Conservation (phyloP, 2,888 invertebrate genomes). For the Phorcus lineatus region DNA sequence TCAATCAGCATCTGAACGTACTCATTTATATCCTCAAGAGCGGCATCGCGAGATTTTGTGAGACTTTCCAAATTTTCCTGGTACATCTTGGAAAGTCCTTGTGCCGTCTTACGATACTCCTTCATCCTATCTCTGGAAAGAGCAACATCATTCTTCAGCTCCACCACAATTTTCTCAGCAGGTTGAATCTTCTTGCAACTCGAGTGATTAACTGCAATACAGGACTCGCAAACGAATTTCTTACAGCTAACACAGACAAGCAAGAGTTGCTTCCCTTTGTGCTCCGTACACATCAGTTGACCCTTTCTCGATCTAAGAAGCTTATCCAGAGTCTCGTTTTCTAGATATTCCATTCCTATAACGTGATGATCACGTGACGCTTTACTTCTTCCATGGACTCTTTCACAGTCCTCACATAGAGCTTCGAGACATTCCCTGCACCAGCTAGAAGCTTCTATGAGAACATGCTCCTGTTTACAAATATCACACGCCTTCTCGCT, state of each 20-base stretch:
- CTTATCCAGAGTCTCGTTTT: slow-evolving; percentile 34
- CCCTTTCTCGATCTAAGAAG: slow-evolving; percentile 24
- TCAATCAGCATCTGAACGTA: background rate
- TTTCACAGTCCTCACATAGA: slow-evolving; percentile 35
- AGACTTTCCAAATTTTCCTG: slow-evolving; percentile 8
- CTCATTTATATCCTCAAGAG: background rate
- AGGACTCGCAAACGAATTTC: slow-evolving; percentile 36
- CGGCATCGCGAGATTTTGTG: background rate
- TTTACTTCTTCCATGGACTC: slow-evolving; percentile 32
- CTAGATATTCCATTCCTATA: slow-evolving; percentile 32
- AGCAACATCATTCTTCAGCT: background rate
- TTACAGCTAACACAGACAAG: slow-evolving; percentile 38
- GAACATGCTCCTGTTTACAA: slow-evolving; percentile 35
- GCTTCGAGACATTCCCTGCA: slow-evolving; percentile 34
- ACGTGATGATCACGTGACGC: slow-evolving; percentile 34
- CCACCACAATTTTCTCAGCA: background rate
- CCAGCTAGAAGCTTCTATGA: slow-evolving; percentile 33
- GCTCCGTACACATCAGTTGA: slow-evolving; percentile 23
- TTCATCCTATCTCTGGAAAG: background rate
- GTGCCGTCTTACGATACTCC: background rate
- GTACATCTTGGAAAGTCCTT: background rate
- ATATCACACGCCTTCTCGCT: slow-evolving; percentile 34
- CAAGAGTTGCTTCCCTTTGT: slow-evolving; percentile 31
- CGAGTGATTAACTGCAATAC: slow-evolving; percentile 26
- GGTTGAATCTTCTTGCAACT: slow-evolving; percentile 31